Conservation (phyloP, 2,888 invertebrate species). For the Bhutanitis thaidina region DNA sequence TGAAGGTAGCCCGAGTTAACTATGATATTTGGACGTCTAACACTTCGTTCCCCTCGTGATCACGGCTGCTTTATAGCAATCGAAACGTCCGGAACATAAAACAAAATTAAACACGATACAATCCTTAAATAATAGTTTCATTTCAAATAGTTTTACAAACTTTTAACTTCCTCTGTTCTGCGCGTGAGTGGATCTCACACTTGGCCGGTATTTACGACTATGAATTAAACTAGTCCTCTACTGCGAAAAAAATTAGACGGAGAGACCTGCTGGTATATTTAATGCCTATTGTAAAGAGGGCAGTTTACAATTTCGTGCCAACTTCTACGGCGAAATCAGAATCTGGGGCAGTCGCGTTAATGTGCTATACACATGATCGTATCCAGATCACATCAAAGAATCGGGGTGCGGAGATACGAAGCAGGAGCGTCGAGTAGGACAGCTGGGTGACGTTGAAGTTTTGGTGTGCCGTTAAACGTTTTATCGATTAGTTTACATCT, state of each 20-base stretch:
- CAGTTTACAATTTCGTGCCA: conserved; percentile 78
- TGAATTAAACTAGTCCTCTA: not conserved
- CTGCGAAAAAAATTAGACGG: not conserved
- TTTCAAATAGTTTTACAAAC: no score
- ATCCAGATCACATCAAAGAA: conserved; percentile 75
- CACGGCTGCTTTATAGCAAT: no score
- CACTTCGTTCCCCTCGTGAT: no score
- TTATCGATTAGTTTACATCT: conserved; percentile 13
- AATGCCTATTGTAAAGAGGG: conserved; percentile 69
- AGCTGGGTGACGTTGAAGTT: conserved; percentile 29
- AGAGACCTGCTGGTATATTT: conserved; percentile 39
- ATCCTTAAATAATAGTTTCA: no score
- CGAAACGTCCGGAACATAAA: no score
- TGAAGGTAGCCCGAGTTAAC: no score
- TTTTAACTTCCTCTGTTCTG: no score
- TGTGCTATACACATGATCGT: conserved; percentile 64
- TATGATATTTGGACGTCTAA: no score
- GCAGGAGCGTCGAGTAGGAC: conserved; percentile 41
- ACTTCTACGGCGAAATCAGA: conserved; percentile 66
- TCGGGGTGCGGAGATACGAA: conserved; percentile 40
- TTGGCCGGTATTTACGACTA: no score
- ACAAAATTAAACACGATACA: no score
- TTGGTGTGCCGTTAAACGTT: conserved; percentile 8
- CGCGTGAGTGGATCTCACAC: no score
- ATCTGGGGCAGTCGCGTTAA: conserved; percentile 72